Percentiles rank a stretch among this genome's conserved stretches.
Evolutionary conservation across 2,888 invertebrate genomes (phyloP).

Genomic region (Macrophya annulata): DNA sequence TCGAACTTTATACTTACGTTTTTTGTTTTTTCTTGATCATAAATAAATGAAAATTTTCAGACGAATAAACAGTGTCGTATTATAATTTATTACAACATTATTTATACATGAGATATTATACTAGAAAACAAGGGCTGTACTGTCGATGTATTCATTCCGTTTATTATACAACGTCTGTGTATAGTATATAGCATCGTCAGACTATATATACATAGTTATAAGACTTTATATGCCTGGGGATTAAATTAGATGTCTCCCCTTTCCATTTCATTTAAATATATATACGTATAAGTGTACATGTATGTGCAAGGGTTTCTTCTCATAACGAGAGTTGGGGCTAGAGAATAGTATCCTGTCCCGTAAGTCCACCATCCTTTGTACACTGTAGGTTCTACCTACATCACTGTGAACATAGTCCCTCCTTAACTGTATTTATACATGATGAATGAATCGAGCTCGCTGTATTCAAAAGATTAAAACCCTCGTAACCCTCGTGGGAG

Average conservation of each 20-base stretch:
- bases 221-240: neutral
- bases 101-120: neutral
- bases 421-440: conserved; percentile 23
- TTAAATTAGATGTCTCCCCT: conserved; percentile 38
- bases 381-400: neutral
- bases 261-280: conserved; percentile 31
- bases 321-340: neutral
- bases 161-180: neutral
- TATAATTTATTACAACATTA: no score
- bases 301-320: conserved; percentile 6
- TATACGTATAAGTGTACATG: neutral
- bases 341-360: neutral
- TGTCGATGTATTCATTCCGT: neutral
- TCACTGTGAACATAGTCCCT: neutral
- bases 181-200: neutral
- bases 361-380: neutral
- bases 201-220: neutral
- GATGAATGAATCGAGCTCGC: neutral
- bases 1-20: no score
- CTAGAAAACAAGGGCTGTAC: neutral
- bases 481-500: conserved; percentile 6
- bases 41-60: no score
- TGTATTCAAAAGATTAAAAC: neutral
- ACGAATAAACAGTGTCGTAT: no score
- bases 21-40: no score